Conservation (phyloP, 1,140 invertebrate species). For the Meloidogyne exigua region DNA sequence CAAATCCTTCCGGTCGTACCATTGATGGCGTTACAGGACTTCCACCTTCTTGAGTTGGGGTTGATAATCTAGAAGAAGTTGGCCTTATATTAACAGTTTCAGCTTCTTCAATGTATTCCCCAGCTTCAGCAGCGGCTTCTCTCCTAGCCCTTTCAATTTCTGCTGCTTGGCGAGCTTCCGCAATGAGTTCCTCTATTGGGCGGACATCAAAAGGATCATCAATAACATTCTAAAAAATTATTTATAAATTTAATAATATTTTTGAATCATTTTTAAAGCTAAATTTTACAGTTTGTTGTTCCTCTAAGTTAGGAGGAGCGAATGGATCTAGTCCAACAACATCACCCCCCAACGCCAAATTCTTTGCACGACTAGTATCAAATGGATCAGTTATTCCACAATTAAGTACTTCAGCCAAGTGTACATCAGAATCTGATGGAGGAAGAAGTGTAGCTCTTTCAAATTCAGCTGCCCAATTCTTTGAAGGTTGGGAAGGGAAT, state of each 20-base stretch:
- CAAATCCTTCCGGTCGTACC: slow-evolving; percentile 55
- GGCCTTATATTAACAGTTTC: background rate
- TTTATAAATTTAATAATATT: background rate
- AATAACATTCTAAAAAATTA: slow-evolving; percentile 35
- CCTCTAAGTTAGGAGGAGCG: slow-evolving; percentile 19
- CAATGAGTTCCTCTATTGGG: slow-evolving; percentile 58
- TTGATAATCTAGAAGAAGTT: slow-evolving; percentile 40
- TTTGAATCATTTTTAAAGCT: background rate
- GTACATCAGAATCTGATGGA: slow-evolving; percentile 31
- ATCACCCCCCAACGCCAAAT: slow-evolving; percentile 5
- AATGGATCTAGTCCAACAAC: slow-evolving; percentile 26
- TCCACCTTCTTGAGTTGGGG: slow-evolving; percentile 62
- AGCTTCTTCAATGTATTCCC: slow-evolving; percentile 24
- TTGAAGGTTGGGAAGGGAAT: background rate
- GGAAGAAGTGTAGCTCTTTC: slow-evolving; percentile 25
- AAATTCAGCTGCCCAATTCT: slow-evolving; percentile 16
- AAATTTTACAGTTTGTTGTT: background rate
- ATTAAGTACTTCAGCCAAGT: slow-evolving; percentile 7
- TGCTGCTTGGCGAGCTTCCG: slow-evolving; percentile 56
- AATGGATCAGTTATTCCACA: slow-evolving; percentile 18
- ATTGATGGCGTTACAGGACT: slow-evolving; percentile 44
- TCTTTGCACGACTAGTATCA: slow-evolving; percentile 6
- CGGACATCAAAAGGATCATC: slow-evolving; percentile 61
- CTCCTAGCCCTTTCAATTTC: slow-evolving; percentile 39
- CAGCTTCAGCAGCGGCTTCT: slow-evolving; percentile 23